phyloP scores from a whole-genome alignment of 2,797 vertebrate species.

The Spinus olivaceus region DNA sequence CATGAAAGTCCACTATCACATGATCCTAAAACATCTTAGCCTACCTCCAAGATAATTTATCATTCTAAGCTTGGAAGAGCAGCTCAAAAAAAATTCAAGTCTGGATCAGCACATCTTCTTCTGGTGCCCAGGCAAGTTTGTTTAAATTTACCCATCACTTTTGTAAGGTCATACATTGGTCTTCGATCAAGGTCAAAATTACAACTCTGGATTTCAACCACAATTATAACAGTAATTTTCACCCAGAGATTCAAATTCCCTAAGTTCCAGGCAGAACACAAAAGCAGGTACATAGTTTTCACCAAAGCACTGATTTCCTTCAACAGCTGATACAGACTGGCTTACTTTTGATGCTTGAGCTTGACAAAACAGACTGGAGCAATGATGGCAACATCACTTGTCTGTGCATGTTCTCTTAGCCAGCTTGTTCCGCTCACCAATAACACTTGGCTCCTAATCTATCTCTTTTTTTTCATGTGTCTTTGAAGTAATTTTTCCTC shows the following conservation, averaged over 20 bases:
- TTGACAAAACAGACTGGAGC: neutral
- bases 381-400: neutral
- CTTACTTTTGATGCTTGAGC: neutral
- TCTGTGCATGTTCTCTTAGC: neutral
- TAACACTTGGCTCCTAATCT: neutral
- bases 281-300: neutral
- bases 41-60: neutral
- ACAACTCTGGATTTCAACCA: neutral
- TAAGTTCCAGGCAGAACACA: neutral
- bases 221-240: neutral
- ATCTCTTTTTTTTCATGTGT: neutral
- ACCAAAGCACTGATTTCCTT: neutral
- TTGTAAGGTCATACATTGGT: fast-evolving
- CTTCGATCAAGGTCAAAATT: neutral
- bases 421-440: neutral
- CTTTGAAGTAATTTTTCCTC: neutral
- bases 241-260: neutral
- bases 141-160: neutral
- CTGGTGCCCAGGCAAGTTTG: neutral
- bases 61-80: neutral
- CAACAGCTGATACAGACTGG: neutral
- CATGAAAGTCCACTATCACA: neutral
- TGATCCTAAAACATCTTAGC: neutral
- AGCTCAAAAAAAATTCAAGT: neutral
- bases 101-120: neutral